Conservation (phyloP, 2,797 vertebrate genomes). For the Betta splendens region DNA sequence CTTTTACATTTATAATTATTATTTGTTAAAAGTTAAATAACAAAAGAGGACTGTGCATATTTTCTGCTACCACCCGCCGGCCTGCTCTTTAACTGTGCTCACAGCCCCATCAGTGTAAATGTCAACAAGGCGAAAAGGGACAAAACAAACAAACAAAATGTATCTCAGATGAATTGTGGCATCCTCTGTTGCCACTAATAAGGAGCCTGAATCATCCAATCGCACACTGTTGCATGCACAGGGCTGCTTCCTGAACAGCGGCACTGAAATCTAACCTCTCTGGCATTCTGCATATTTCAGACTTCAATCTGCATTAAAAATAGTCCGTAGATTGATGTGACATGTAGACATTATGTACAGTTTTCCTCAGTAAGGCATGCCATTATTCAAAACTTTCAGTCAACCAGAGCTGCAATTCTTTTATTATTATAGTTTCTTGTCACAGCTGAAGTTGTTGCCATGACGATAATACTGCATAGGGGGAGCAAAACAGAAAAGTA, state of each 20-base stretch:
- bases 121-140: constrained; percentile 45
- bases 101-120: constrained; percentile 27
- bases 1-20: constrained; percentile 15
- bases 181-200: constrained; percentile 31
- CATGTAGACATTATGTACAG: constrained; percentile 58
- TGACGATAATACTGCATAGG: constrained; percentile 42
- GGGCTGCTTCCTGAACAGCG: constrained; percentile 32
- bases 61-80: constrained; percentile 1
- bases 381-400: constrained; percentile 33
- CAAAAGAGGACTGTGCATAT: constrained; percentile 19
- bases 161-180: constrained; percentile 31
- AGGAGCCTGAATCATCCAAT: constrained; percentile 38
- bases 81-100: constrained; percentile 25
- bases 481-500: background rate
- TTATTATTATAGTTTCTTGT: constrained; percentile 34
- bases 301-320: constrained; percentile 48
- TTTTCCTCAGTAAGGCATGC: constrained; percentile 62
- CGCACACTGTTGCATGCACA: constrained; percentile 52
- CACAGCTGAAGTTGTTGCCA: constrained; percentile 43
- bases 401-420: constrained; percentile 19
- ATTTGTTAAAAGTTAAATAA: constrained; percentile 21
- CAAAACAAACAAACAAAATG: constrained; percentile 21
- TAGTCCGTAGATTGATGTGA: constrained; percentile 41
- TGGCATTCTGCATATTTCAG: constrained; percentile 44
- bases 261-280: constrained; percentile 39